Evolutionary conservation across 1,140 invertebrate genomes (phyloP), one percentile per base, ranked within the genome.

Genomic region (Drosophila ambigua): DNA sequence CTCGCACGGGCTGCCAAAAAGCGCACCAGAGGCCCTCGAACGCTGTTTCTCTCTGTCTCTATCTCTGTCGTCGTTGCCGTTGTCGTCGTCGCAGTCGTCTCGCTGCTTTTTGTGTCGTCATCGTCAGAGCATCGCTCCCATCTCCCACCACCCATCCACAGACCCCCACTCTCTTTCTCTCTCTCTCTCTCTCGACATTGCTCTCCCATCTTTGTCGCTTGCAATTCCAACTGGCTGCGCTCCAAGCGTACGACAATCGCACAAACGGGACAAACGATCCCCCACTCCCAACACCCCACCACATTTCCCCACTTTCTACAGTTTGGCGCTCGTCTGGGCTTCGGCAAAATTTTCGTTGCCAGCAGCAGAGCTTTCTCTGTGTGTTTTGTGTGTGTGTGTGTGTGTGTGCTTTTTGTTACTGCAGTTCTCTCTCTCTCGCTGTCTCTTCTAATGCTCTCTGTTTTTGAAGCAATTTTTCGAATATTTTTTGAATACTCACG

Each of bases 1-100:
- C 76, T 79, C 79, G 87, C 50, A 58, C 45, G 69, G 84, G 77
- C 89, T 87, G 89, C 89, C 82, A 91, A 79, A 79, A 83, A 81
- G 72, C 83, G 73, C 57, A 64, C 83, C 82, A 84, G 80, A 72
- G 83, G 77, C 79, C 79, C 79, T 83, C 81, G 76, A 85, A 74
- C 81, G 80, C 64, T 85, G 63, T 67, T 66, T 48, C 63, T 69
- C 35, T 39, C 35, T 39, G 35, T 39, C 35, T 39, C 35, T 39
- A 11, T 39, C 35, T 39, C 35, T 39, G 35, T 11, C 41, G 73
- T 54, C 46, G 79, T 71, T 53, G 64, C 50, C 48, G 64, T 16
- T 39, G 35, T 11, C 41, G 73, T 52, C 28, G 67, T 61, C 64
- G 79, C 61, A 55, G 65, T 62, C 58, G 54, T 46, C 60, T 50